Base-by-base conservation (phyloP, 2,888 invertebrate species). In the Coenonympha arcania region DNA sequence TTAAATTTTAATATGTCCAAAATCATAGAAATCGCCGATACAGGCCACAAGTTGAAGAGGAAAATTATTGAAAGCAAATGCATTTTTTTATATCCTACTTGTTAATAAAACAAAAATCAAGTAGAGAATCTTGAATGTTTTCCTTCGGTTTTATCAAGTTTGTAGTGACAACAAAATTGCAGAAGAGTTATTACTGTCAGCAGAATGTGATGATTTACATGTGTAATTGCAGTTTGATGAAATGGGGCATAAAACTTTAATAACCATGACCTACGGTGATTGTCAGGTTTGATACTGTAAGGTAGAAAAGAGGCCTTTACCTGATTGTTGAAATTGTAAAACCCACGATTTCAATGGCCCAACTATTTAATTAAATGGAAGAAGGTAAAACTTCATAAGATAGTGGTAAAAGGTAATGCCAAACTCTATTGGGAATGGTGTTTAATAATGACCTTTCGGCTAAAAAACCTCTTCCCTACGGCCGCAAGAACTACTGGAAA, bases 1-100 rank as follows among this genome's bases (percentile, higher is more conserved):
- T 79, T 82, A 30, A 64, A 44, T 47, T 73, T 75, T 16, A 84
- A 69, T 45, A 80, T 58, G 56, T 80, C 73, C 26, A 67, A 62
- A 6, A 76, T 31, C 13, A 71, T 52, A 9, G 54, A 54, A 50
- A 71, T 49, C 44, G 69, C 62, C 37, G 59, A 33, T 26, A 50
- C 18, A 13, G 56, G 47, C 11, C 63, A 40, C 37, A 65, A 50
- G 50, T 52, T 55, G 16, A 58, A 42, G 11, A 64, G n/a, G 56
- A 57, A 11, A 45, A 34, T 44, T 16, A 33, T 19, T 6, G 13
- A 44, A 19, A 42, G 13, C 9, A 49, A 22, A 41, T 50, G 30
- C 49, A 56, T 57, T 19, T 41, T 47, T 34, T 3, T n/a, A 43
- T n/a, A 16, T n/a, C 3, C 5, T 6, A 22, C 19, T 8, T 44